Percentiles rank a stretch among this genome's conserved stretches.
Conservation (phyloP, 1,140 invertebrate species). For the Pteromalus puparum region DNA sequence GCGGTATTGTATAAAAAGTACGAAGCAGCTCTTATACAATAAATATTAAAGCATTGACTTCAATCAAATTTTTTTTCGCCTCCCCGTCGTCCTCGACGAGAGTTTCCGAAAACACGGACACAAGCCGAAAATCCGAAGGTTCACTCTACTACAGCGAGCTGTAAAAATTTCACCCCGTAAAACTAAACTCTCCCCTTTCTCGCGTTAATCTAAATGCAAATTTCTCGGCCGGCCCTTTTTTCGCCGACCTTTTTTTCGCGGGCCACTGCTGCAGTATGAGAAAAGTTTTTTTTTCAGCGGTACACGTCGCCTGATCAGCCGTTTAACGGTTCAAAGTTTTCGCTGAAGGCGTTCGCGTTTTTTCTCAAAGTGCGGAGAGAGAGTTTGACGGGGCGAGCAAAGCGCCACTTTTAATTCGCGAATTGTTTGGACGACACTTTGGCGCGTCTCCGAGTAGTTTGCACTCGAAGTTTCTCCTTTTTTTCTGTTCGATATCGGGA, state of each 20-base stretch:
- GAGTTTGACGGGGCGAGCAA: background rate
- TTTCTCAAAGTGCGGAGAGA: background rate
- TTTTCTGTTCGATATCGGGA: background rate
- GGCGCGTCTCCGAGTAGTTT: background rate
- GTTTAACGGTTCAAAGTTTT: conserved; percentile 30
- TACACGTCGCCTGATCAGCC: background rate
- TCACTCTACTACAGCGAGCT: too few species aligned
- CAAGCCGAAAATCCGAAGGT: background rate
- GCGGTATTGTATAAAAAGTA: background rate
- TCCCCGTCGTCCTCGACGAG: too few species aligned
- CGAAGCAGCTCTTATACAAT: too few species aligned
- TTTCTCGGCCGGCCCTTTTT: background rate
- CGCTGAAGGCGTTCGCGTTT: background rate
- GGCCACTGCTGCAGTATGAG: background rate
- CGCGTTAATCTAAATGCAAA: conserved; percentile 48
- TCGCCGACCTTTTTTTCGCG: conserved; percentile 24
- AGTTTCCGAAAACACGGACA: background rate
- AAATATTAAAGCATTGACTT: background rate
- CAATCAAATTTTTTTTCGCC: too few species aligned
- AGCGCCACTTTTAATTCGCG: background rate
- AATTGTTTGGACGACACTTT: conserved; percentile 16
- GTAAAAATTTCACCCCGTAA: conserved; percentile 17
- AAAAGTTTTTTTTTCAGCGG: conserved; percentile 27
- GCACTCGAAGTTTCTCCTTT: background rate
- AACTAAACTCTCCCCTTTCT: conserved; percentile 1